Base-by-base conservation (phyloP, 2,113 vertebrate genomes). In the Petaurus breviceps region DNA sequence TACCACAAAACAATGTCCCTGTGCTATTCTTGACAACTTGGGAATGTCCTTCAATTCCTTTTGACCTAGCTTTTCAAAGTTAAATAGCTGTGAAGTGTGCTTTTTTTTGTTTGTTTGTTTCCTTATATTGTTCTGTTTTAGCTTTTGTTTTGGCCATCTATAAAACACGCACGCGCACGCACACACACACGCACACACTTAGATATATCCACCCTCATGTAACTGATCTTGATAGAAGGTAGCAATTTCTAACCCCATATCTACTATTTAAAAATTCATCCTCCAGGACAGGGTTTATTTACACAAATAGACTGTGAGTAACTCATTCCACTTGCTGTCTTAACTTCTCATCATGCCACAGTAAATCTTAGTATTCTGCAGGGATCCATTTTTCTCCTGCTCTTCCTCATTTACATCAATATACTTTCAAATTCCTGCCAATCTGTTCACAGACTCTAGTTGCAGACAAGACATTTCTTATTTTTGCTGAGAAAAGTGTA, bases 351-450 rank as follows among this genome's bases (percentile, higher is more conserved):
- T 97, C 0, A 2, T 92, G 24, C 1, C 16, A 47, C 28, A 5
- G 3, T 97, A 96, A 94, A 95, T 95, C 1, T 90, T 68, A 61
- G n/a, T 50, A 1, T 90, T 97, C 96, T 24, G 0, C 28, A 89
- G 57, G 0, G 26, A 47, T 77, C 89, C 90, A 92, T 98, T 94
- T 97, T 91, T 91, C 8, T 94, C 1, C 95, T 98, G 95, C 89
- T 95, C 92, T 94, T 97, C 57, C 57, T 98, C 77, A 92, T 96
- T 97, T 97, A 93, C 97, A 31, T 96, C 96, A 96, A 94, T 94
- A 96, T 84, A 7, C 12, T 97, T 98, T 97, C 97, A 97, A 96
- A 98, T 96, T 98, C 77, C 77, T 98, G 61, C 51, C 54, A 0
- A 93, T 94, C 90, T 98, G 57, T 97, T 97, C 92, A 96, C 47